Evolutionary conservation across 2,888 invertebrate species (phyloP), one percentile per base, ranked within the genome.

Genomic region (Pristionchus maxplancki): DNA sequence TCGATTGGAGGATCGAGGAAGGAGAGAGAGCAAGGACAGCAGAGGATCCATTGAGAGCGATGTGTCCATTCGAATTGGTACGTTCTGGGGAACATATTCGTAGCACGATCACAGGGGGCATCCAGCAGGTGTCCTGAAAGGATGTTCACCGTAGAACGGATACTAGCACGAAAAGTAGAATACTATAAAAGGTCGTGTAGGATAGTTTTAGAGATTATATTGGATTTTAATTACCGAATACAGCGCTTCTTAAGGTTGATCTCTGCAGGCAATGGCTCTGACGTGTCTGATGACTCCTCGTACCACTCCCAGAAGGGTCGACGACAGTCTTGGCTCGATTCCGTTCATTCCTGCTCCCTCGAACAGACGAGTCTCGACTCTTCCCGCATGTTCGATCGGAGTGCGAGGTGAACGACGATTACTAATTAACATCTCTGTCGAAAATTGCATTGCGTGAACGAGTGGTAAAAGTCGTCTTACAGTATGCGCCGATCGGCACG

Each of bases 321-420:
- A 67, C 85, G 94, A 34, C 94, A 94, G 89, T 93, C 93, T 28
- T 94, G 94, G 94, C 90, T 94, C 40, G 94, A 94, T 40, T 91
- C 91, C 84, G 90, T 90, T 78, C 90, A 91, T 67, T 88, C 89
- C 11, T 89, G 89, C 82, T 88, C 88, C 15, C 85, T 91, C n/a
- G 91, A 91, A 85, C 89, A 89, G 37, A 83, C 88, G 50, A 81
- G 50, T 81, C 82, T 87, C 31, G 87, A 89, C 53, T 71, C 44
- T 6, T 34, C 88, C 1, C 40, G 88, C 13, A 34, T 31, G 24
- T 50, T 88, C 58, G 88, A 88, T 34, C 40, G 88, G 11, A 67
- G 64, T 82, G 34, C 48, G 82, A 88, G 88, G 88, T 82, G 17
- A 5, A 28, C 44, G 44, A 86, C 83, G 37, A 58, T 24, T 83